phyloP scores from a whole-genome alignment of 1,140 invertebrate genomes.

The Megathymus violae region DNA sequence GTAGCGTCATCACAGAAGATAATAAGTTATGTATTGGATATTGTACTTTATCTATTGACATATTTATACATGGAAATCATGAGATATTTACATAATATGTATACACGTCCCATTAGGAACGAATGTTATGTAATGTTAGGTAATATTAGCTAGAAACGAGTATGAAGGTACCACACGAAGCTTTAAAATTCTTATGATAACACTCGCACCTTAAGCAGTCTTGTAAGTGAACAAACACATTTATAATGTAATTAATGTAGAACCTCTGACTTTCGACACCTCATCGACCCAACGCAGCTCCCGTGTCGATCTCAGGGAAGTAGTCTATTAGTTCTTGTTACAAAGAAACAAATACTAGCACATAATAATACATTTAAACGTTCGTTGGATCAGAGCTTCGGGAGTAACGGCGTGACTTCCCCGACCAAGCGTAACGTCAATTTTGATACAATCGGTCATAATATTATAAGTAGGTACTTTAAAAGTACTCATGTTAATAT shows the following conservation, averaged over 20 bases:
- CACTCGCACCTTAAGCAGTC: constrained; percentile 79
- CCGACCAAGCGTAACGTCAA: constrained; percentile 74
- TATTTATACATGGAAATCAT: constrained; percentile 81
- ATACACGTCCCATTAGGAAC: constrained; percentile 83
- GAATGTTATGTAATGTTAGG: constrained; percentile 81
- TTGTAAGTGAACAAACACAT: constrained; percentile 66
- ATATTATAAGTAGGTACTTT: constrained; percentile 61
- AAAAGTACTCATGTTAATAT: constrained; percentile 62
- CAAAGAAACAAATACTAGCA: too few species aligned
- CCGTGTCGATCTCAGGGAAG: constrained; percentile 3
- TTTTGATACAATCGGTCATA: constrained; percentile 61
- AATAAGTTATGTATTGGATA: constrained; percentile 79
- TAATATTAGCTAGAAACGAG: constrained; percentile 78
- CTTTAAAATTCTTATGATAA: constrained; percentile 84
- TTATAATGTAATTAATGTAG: constrained; percentile 51
- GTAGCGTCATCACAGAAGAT: constrained; percentile 78
- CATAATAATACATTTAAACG: too few species aligned
- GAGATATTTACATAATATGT: constrained; percentile 83
- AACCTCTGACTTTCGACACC: constrained; percentile 29
- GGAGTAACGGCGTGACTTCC: constrained; percentile 51
- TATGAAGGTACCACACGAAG: constrained; percentile 81
- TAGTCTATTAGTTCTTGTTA: not conserved
- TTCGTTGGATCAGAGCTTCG: constrained; percentile 14
- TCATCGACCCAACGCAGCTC: constrained; percentile 9
- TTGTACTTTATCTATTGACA: constrained; percentile 79